These are phyloP conservation scores for Phainopepla nitens DNA, from an alignment of 2,113 vertebrate species.

Conservation along the genomic window DNA sequence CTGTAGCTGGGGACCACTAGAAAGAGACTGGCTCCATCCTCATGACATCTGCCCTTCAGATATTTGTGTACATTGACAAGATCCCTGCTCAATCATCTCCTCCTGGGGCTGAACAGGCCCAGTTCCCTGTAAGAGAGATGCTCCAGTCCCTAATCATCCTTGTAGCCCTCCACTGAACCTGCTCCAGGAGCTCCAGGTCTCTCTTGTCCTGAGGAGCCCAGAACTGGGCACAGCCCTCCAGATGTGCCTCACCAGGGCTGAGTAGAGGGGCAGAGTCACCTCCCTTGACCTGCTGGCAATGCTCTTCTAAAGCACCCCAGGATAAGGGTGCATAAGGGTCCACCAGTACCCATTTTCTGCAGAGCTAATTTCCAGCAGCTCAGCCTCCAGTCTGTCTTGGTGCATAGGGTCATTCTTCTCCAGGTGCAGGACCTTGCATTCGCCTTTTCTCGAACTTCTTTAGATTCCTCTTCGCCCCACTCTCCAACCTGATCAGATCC, in stretches of 20 bases:
- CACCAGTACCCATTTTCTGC: background rate
- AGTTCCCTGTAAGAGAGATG: background rate
- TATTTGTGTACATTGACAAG: background rate
- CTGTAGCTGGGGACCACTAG: background rate
- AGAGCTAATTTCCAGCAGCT: background rate
- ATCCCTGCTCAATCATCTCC: background rate
- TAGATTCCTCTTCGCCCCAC: background rate
- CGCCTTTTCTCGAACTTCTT: background rate
- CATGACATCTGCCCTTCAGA: background rate
- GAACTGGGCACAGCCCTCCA: background rate
- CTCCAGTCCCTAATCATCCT: too few species aligned
- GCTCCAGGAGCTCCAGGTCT: rapidly evolving
- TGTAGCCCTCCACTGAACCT: background rate
- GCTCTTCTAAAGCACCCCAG: background rate
- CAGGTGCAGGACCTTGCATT: background rate
- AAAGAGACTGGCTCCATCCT: background rate
- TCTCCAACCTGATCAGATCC: background rate
- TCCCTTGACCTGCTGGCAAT: rapidly evolving
- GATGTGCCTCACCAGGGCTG: background rate
- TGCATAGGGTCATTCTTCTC: too few species aligned
- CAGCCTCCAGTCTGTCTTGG: background rate
- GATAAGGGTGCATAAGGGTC: too few species aligned
- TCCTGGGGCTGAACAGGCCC: background rate
- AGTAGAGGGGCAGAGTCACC: background rate
- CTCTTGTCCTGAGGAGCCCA: background rate